phyloP scores from a whole-genome alignment of 2,797 vertebrate species.

The Gymnoscopelus braueri region DNA sequence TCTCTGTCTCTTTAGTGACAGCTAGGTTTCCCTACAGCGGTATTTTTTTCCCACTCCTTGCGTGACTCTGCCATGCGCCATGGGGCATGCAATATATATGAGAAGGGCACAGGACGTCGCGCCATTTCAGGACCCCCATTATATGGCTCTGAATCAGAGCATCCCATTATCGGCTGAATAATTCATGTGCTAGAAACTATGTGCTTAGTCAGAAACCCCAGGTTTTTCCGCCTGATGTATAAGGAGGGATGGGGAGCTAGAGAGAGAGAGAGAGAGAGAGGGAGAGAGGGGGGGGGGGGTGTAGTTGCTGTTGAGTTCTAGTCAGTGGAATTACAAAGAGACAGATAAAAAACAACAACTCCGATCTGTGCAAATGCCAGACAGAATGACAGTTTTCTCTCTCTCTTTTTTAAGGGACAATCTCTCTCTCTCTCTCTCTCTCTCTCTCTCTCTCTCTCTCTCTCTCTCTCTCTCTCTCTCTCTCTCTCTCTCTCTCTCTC shows the following conservation, averaged over 20 bases:
- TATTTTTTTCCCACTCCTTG: slow-evolving; percentile 28
- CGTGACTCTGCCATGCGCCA: slow-evolving; percentile 60
- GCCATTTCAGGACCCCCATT: slow-evolving; percentile 74
- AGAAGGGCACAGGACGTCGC: slow-evolving; percentile 40
- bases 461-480: too few species aligned
- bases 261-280: not conserved
- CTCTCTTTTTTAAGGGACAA: slow-evolving; percentile 12
- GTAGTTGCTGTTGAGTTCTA: too few species aligned
- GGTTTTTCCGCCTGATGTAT: slow-evolving; percentile 34
- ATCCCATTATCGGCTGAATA: slow-evolving; percentile 70
- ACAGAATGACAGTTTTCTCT: slow-evolving; percentile 22
- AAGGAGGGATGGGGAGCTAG: slow-evolving; percentile 26
- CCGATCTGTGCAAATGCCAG: slow-evolving; percentile 45
- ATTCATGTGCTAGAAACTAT: slow-evolving; percentile 68
- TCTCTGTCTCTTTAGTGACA: not conserved
- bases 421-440: slow-evolving; percentile 17
- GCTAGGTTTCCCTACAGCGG: slow-evolving; percentile 23
- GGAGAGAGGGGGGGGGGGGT: not conserved
- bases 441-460: too few species aligned
- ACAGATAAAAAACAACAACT: slow-evolving; percentile 47
- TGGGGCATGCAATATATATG: slow-evolving; percentile 72
- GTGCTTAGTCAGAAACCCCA: slow-evolving; percentile 66
- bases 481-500: too few species aligned
- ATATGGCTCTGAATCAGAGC: slow-evolving; percentile 70
- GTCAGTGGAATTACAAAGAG: too few species aligned